Base-by-base conservation (phyloP, 2,888 invertebrate species). In the Deilephila porcellus region DNA sequence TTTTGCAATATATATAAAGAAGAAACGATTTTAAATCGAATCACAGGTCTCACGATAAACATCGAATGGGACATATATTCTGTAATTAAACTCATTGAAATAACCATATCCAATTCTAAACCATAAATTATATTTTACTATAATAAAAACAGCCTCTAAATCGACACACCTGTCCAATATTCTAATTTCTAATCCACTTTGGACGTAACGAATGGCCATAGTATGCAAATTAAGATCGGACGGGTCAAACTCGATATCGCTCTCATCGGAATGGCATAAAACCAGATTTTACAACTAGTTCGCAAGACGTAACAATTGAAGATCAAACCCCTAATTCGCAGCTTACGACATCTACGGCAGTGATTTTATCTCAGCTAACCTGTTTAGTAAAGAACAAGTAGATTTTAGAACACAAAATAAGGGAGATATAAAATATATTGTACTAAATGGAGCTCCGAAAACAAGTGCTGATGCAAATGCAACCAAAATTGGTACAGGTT, bases 231-330 rank as follows among this genome's bases (percentile, higher is more conserved):
- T 77, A 79, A 80, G 85, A 86, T 80, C 81, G 45, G 86, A 83
- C 82, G 80, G 84, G 88, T 88, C 83, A 85, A 90, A 92, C 91
- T 80, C 83, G 91, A 90, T 88, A 79, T 76, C 82, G 84, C 86
- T 94, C 93, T 88, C 93, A 94, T 93, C 90, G 89, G 91, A 91
- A 90, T 88, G 75, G 78, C 80, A 81, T 80, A 80, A 88, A 90
- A 91, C 89, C 76, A 85, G 90, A 90, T 90, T 86, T 83, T 75
- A 76, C 74, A 90, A 88, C 88, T 83, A 80, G 90, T 90, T 86
- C 77, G 79, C 77, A 78, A 81, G 81, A 81, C 76, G 78, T 83
- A 85, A 91, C 90, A 91, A 90, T 88, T 88, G 87, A 86, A 86
- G 83, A 88, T 90, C 88, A 86, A 87, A 78, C 78, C 75, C 80